Percentiles rank a stretch among this genome's conserved stretches.
Evolutionary conservation across 1,140 invertebrate species (phyloP).

Genomic region (Belonocnema kinseyi): DNA sequence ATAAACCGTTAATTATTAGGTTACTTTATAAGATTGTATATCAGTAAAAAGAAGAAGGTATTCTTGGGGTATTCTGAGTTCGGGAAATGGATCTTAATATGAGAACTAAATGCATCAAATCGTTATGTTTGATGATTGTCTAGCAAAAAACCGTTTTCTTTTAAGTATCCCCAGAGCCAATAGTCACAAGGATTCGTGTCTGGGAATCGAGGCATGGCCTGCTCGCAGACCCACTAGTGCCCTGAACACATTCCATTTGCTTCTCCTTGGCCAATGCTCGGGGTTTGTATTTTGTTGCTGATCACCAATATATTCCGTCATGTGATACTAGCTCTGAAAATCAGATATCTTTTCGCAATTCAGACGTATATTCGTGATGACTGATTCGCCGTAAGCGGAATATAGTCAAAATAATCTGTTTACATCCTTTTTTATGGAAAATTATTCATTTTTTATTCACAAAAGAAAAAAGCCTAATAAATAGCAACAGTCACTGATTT

Average conservation of each 20-base stretch:
- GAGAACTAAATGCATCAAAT: slow-evolving; percentile 65
- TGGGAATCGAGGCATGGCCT: slow-evolving; percentile 70
- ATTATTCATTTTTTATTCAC: slow-evolving; percentile 9
- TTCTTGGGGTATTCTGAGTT: slow-evolving; percentile 32
- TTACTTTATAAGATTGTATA: slow-evolving; percentile 2
- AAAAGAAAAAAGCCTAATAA: slow-evolving; percentile 1
- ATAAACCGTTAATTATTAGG: not conserved
- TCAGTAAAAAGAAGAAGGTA: slow-evolving; percentile 6
- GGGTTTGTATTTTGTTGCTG: slow-evolving; percentile 72
- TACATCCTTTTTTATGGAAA: slow-evolving; percentile 31
- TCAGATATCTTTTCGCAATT: slow-evolving; percentile 57
- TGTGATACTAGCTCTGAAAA: slow-evolving; percentile 61
- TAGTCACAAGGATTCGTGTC: slow-evolving; percentile 70
- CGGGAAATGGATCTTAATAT: slow-evolving; percentile 53
- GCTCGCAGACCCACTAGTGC: slow-evolving; percentile 71
- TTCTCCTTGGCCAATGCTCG: slow-evolving; percentile 71
- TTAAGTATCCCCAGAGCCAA: slow-evolving; percentile 69
- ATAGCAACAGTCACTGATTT: slow-evolving; percentile 17
- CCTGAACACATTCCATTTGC: slow-evolving; percentile 71
- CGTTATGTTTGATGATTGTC: slow-evolving; percentile 68
- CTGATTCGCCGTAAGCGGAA: slow-evolving; percentile 35
- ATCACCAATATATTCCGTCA: slow-evolving; percentile 69
- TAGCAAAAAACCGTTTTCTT: slow-evolving; percentile 70
- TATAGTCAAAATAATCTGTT: slow-evolving; percentile 39
- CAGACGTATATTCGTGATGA: slow-evolving; percentile 30